These are phyloP conservation scores for Strigops habroptila DNA, from an alignment of 2,113 vertebrate genomes.

Conservation along the genomic window DNA sequence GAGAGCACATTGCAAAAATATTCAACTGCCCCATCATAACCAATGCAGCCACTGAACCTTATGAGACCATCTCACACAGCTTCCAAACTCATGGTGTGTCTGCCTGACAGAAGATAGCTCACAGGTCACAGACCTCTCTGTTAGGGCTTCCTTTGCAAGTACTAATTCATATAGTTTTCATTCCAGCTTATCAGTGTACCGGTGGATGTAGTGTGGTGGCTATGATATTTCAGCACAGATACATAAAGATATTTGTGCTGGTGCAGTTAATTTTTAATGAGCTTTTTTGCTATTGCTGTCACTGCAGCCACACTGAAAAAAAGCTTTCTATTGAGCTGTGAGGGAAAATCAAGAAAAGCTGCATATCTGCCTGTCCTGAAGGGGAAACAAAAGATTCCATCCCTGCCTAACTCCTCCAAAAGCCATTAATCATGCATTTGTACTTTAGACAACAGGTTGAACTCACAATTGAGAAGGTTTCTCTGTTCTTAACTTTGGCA, in stretches of 20 bases:
- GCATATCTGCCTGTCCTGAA: background rate
- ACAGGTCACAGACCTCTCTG: background rate
- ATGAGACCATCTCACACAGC: background rate
- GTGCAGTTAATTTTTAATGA: background rate
- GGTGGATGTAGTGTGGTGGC: background rate
- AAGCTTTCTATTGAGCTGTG: background rate
- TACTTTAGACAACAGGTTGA: background rate
- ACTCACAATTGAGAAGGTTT: background rate
- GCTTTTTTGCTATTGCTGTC: background rate
- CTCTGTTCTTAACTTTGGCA: background rate
- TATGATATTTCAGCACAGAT: background rate
- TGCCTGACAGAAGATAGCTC: background rate
- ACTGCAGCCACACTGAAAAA: background rate
- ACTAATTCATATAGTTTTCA: background rate
- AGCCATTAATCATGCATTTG: background rate
- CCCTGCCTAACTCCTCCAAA: background rate
- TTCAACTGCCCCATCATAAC: background rate
- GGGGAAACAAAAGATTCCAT: fast-evolving
- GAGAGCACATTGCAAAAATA: background rate
- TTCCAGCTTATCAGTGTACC: background rate
- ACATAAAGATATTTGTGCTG: background rate
- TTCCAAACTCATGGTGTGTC: background rate
- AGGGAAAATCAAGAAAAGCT: background rate
- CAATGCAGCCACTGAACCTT: background rate
- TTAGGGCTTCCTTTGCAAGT: background rate